These are phyloP conservation scores for Malthinus flaveolus DNA, from an alignment of 2,888 invertebrate genomes.

Conservation along the genomic window DNA sequence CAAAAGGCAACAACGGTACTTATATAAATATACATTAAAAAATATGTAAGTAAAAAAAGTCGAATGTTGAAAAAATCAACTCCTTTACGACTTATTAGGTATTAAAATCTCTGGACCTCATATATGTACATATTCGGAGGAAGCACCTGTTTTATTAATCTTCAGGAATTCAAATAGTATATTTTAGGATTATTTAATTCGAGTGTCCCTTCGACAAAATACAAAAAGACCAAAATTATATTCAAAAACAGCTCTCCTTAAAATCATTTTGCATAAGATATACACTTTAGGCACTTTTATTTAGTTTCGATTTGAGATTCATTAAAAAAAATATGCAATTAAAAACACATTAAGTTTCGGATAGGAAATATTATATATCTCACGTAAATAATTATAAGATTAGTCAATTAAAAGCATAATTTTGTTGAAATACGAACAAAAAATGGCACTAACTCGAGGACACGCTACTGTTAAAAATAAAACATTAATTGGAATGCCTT, in stretches of 20 bases:
- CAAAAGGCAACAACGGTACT: constrained; percentile 31
- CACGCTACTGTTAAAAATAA: constrained; percentile 19
- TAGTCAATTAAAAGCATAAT: too few relatives aligned
- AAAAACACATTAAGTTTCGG: too few relatives aligned
- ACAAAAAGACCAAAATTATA: background rate
- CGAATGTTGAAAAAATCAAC: background rate
- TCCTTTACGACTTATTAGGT: constrained; percentile 13
- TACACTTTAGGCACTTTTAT: background rate
- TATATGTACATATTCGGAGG: constrained; percentile 31
- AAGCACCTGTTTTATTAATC: constrained; percentile 32
- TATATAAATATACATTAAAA: constrained; percentile 27
- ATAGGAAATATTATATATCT: too few relatives aligned
- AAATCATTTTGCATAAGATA: background rate
- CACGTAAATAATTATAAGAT: too few relatives aligned
- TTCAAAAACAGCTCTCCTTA: background rate
- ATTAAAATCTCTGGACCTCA: constrained; percentile 25
- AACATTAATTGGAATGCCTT: constrained; percentile 27
- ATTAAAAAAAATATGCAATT: background rate
- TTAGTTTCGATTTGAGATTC: background rate
- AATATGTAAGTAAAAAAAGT: constrained; percentile 10
- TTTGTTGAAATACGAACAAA: constrained; percentile 6
- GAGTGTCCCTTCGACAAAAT: background rate
- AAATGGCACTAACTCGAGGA: constrained; percentile 30
- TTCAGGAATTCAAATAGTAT: constrained; percentile 1
- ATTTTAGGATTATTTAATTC: constrained; percentile 18